phyloP scores from a whole-genome alignment of 2,888 invertebrate species.

The Altica lythri region DNA sequence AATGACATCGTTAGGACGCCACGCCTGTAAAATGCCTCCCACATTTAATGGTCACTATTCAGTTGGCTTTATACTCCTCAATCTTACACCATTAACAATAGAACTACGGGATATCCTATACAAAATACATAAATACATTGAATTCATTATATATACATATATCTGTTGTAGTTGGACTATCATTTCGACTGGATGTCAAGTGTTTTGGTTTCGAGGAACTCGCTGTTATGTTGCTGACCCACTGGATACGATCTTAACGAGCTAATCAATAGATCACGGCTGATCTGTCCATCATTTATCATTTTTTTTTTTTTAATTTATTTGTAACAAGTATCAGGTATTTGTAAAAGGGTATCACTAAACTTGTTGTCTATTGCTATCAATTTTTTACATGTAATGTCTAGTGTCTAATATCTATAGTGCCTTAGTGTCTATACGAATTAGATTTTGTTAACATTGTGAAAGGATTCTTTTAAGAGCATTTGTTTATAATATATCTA shows the following conservation, averaged over 20 bases:
- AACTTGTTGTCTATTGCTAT: no score
- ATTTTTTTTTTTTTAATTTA: constrained; percentile 55
- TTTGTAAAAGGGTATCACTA: constrained; percentile 51
- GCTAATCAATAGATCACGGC: constrained; percentile 61
- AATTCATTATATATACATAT: constrained; percentile 59
- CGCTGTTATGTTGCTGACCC: constrained; percentile 45
- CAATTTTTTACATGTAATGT: no score
- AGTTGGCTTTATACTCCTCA: constrained; percentile 55
- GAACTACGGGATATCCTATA: constrained; percentile 57
- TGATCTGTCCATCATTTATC: constrained; percentile 58
- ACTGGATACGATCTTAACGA: constrained; percentile 57
- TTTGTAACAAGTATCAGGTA: constrained; percentile 57
- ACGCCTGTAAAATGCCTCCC: constrained; percentile 54
- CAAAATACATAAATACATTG: constrained; percentile 60
- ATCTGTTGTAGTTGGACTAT: constrained; percentile 51
- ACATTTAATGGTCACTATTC: constrained; percentile 53
- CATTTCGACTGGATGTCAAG: constrained; percentile 30
- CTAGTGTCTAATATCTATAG: no score
- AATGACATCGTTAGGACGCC: constrained; percentile 53
- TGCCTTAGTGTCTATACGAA: no score
- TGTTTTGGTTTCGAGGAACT: constrained; percentile 31
- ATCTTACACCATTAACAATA: constrained; percentile 58
- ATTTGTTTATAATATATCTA: no score
- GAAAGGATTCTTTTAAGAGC: no score
- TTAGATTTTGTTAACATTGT: no score